A percentile compares a stretch with the other conserved stretches of the same genome.
phyloP scores from a whole-genome alignment of 2,113 vertebrate genomes.

The Gavia stellata region DNA sequence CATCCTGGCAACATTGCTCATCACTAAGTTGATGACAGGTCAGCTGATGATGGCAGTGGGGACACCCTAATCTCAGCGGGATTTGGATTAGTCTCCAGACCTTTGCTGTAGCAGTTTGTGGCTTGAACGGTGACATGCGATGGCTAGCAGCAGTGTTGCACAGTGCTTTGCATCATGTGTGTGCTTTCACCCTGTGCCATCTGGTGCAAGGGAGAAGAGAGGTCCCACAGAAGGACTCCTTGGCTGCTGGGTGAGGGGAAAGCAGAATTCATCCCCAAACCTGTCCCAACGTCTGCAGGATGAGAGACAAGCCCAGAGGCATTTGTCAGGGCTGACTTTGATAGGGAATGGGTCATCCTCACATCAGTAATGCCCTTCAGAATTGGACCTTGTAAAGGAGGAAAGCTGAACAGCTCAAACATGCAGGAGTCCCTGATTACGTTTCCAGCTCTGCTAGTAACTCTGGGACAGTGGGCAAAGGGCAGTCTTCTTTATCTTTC shows the following conservation, averaged over 20 bases:
- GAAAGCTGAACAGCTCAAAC: not conserved
- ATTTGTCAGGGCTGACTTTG: not conserved
- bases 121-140: not conserved
- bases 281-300: not conserved
- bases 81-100: not conserved
- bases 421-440: not conserved
- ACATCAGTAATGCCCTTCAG: not conserved
- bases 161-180: not conserved
- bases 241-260: not conserved
- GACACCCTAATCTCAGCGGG: accelerated
- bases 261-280: not conserved
- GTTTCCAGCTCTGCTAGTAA: not conserved
- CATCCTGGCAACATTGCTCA: not conserved
- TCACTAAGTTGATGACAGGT: not conserved
- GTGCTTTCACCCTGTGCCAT: not conserved
- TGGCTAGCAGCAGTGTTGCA: no score
- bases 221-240: not conserved
- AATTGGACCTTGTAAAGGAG: not conserved
- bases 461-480: not conserved
- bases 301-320: not conserved
- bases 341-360: not conserved
- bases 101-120: not conserved
- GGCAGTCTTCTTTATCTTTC: not conserved
- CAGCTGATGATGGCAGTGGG: not conserved
- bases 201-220: not conserved